Base-by-base conservation (phyloP, 2,797 vertebrate genomes). In the Pterois miles region DNA sequence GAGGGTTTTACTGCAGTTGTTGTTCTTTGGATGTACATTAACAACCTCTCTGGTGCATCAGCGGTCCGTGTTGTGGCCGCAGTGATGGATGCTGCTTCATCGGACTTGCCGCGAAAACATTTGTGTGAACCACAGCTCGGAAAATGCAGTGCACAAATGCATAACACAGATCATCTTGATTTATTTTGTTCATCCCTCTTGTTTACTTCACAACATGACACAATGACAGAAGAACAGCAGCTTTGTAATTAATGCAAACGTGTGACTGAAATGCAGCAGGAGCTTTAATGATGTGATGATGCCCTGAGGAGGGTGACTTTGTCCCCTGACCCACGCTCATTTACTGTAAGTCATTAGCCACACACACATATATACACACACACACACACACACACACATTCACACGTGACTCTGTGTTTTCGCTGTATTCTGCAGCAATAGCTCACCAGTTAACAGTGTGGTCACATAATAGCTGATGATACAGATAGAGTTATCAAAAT, bases 1-100 rank as follows among this genome's bases (percentile, higher is more conserved):
- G 18, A 68, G 71, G n/a, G 23, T 78, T 78, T 88, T 76, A 81
- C 71, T 80, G 84, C 74, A 34, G 68, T 74, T 81, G 40, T 82
- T 87, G 14, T 74, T 81, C 66, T 65, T 65, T 70, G 36, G 34
- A 73, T 66, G 52, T 60, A 58, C 60, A 63, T 78, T 82, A 88
- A 89, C 63, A 29, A 88, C 86, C 70, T 74, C 27, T 4, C 31
- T 67, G 76, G 54, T 70, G 73, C 69, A 64, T 72, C 68, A 20
- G 74, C 25, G 13, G 66, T 33, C 65, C 43, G 70, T 73, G 69
- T 63, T 80, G 79, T 50, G 82, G 76, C 63, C 31, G 11, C 65
- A 6, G 62, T 62, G 52, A 75, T 78, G 56, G 69, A 77, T 75
- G 59, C 78, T 25, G 65, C 38, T 73, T 62, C 27, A 48, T 65